Base-by-base conservation (phyloP, 2,888 invertebrate species). In the Atethmia centrago region DNA sequence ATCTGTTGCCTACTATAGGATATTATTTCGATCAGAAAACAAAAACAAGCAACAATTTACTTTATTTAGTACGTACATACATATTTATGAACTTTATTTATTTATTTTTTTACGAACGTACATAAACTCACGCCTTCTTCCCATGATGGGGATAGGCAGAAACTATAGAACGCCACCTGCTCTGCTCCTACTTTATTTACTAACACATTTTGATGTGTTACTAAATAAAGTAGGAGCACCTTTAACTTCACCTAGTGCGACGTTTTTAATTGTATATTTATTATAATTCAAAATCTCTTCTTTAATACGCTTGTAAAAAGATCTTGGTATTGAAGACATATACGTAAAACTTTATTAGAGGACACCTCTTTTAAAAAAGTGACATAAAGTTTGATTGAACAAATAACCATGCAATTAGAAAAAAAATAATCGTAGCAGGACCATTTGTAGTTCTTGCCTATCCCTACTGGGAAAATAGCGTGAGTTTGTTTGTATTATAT, bases 1-100 rank as follows among this genome's bases (percentile, higher is more conserved):
- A 63, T 40, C 16, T 36, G 53, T 51, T 47, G 31, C 28, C 14
- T 21, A 19, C 25, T 16, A 21, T 14, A 58, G 25, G 21, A 36
- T 58, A 47, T 58, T 59, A 66, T 59, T 62, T 67, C 49, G 0
- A 10, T 31, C 12, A 51, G 19, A 76, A 51, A 58, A 63, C 16
- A 51, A 16, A 51, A 58, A 42, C 62, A 51, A 58, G 28, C 64
- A 53, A 74, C 31, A 72, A 58, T 40, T 51, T 53, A 56, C 9
- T 12, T 62, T 45, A 36, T 49, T 71, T 45, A 25, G 31, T 31
- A 31, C n/a, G n/a, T n/a, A n/a, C n/a, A n/a, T n/a, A n/a, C n/a
- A n/a, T n/a, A n/a, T n/a, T n/a, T n/a, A n/a, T n/a, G n/a, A n/a
- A n/a, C n/a, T n/a, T n/a, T n/a, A n/a, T n/a, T n/a, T n/a, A n/a